These are phyloP conservation scores for Salpingus planirostris DNA, from an alignment of 2,888 invertebrate genomes.

Conservation along the genomic window DNA sequence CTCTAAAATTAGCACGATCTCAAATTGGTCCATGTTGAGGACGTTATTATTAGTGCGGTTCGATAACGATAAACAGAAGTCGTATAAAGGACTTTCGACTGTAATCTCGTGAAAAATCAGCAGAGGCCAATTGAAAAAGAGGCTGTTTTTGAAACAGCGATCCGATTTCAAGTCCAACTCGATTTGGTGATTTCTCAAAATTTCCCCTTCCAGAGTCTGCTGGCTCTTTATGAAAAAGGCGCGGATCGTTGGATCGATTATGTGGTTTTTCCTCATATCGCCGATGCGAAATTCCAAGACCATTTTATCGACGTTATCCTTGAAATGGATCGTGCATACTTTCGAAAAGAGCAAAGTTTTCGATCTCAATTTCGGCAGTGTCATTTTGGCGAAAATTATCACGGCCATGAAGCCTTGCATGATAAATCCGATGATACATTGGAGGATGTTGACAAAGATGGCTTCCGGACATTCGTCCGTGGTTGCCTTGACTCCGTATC, in stretches of 20 bases:
- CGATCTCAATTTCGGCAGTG: slow-evolving; percentile 81
- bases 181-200: slow-evolving; percentile 67
- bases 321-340: slow-evolving; percentile 71
- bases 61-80: slow-evolving; percentile 43
- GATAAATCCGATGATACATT: slow-evolving; percentile 55
- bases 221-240: slow-evolving; percentile 69
- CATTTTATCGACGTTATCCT: slow-evolving; percentile 64
- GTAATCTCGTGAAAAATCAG: slow-evolving; percentile 83
- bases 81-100: slow-evolving; percentile 71
- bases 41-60: slow-evolving; percentile 85
- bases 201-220: slow-evolving; percentile 67
- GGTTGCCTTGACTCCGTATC: slow-evolving; percentile 72
- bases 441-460: slow-evolving; percentile 83
- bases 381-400: slow-evolving; percentile 86
- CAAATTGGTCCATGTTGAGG: slow-evolving; percentile 67
- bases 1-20: slow-evolving; percentile 77
- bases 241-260: slow-evolving; percentile 77
- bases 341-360: slow-evolving; percentile 87
- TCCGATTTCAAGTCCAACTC: slow-evolving; percentile 54
- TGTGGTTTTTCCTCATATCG: slow-evolving; percentile 84
- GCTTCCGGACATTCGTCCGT: slow-evolving; percentile 87
- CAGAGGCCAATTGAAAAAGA: slow-evolving; percentile 93
- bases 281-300: slow-evolving; percentile 84
- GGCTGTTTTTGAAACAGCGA: slow-evolving; percentile 65
- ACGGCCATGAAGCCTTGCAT: slow-evolving; percentile 59